Base-by-base conservation (phyloP, 1,140 invertebrate genomes). In the Drosophila auraria region DNA sequence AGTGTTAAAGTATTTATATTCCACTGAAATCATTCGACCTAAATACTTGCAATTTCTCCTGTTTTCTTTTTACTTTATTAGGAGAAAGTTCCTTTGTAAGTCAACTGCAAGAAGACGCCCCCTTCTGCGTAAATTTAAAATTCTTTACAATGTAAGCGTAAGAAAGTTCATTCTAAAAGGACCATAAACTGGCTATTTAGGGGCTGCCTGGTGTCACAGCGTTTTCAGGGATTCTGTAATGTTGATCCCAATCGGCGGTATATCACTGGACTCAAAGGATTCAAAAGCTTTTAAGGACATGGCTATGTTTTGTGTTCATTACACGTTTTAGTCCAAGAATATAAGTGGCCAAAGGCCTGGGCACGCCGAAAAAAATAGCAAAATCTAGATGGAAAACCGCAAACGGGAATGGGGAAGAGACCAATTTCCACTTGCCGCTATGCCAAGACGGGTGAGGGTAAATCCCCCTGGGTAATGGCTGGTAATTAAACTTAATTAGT, bases 401-500 rank as follows among this genome's bases (percentile, higher is more conserved):
- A 44, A 8, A 20, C 6, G 38, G 20, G 23, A 56, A 17, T 1
- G 40, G 50, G 27, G n/a, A 30, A 64, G 12, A 36, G 36, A 9
- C 44, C 33, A 69, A 78, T 72, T 83, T 73, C 51, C 74, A 68
- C 20, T 20, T 20, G 20, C 1, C 20, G 20, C 20, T 20, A 20
- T 20, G 20, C 20, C 20, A 20, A 20, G 20, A 20, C 20, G 20
- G 20, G 20, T 20, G 20, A 20, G 20, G 20, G 64, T 42, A 56
- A 82, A 81, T 59, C 65, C 78, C 66, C 77, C 75, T 64, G 82
- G 71, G 82, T 83, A 90, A 90, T 86, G 79, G 62, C 76, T 82
- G 82, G 66, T 90, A 90, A 91, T 90, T 90, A 86, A 83, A 72
- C 87, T 61, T 91, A 86, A 90, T 91, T 90, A 90, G 87, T 90